phyloP scores from a whole-genome alignment of 2,797 vertebrate species.

The Pantherophis vulpinus region DNA sequence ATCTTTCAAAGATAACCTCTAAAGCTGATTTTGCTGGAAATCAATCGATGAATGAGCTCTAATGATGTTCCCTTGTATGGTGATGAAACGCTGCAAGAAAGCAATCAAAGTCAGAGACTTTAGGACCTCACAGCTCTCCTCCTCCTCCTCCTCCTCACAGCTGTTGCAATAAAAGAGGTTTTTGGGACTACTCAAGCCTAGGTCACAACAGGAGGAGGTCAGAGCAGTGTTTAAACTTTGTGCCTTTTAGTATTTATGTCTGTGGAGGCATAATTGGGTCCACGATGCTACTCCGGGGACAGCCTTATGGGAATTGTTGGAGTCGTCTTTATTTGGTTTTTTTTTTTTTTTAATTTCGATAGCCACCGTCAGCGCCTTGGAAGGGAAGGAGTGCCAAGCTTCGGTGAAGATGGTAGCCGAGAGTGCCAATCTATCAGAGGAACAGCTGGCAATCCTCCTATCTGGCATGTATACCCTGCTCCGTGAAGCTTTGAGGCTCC shows the following conservation, averaged over 20 bases:
- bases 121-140: no score
- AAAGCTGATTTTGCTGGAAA: background rate
- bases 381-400: conserved; percentile 81
- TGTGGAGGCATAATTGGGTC: background rate
- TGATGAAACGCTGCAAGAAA: no score
- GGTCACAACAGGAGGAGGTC: background rate
- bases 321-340: conserved; percentile 20
- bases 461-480: conserved; percentile 81
- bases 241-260: background rate
- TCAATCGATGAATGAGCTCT: background rate
- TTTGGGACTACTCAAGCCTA: no score
- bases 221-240: background rate
- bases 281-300: background rate
- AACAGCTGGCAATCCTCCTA: conserved; percentile 76
- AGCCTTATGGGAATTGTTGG: background rate
- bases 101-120: no score
- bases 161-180: no score
- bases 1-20: no score
- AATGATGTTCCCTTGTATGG: no score
- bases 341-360: background rate
- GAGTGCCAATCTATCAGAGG: conserved; percentile 73
- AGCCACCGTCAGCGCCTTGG: conserved; percentile 81
- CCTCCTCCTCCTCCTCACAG: no score
- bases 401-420: conserved; percentile 72
- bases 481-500: conserved; percentile 80